These are phyloP conservation scores for Channa maculata DNA, from an alignment of 2,113 vertebrate genomes.

Conservation along the genomic window DNA sequence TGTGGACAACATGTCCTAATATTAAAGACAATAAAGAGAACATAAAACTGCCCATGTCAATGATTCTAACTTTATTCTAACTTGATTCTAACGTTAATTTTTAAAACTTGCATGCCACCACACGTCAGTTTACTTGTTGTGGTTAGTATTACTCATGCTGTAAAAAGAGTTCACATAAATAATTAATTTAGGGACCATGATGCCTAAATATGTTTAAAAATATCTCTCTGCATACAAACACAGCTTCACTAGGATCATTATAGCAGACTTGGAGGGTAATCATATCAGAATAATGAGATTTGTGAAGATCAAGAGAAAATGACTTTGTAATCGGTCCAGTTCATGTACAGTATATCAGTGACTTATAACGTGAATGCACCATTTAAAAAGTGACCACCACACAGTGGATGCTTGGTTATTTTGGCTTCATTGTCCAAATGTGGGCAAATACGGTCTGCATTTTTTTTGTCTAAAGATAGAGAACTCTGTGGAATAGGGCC, in stretches of 20 bases:
- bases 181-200: no score
- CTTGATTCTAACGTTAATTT: no score
- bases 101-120: background rate
- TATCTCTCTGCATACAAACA: background rate
- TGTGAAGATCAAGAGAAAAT: background rate
- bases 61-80: background rate
- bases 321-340: background rate
- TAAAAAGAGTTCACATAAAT: no score
- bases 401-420: background rate
- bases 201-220: background rate
- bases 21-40: background rate
- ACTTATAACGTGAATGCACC: constrained; percentile 19
- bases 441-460: constrained; percentile 4
- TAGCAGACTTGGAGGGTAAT: constrained; percentile 1
- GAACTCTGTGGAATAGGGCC: background rate
- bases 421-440: constrained; percentile 6
- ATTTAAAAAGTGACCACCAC: background rate
- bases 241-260: background rate
- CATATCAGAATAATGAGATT: constrained; percentile 16
- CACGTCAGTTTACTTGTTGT: background rate
- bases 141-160: background rate
- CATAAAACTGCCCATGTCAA: background rate
- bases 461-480: constrained; percentile 31
- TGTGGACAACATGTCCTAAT: constrained; percentile 1
- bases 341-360: background rate